Percentiles rank a stretch among this genome's conserved stretches.
phyloP scores from a whole-genome alignment of 2,888 invertebrate species.

The Plebejus argus region DNA sequence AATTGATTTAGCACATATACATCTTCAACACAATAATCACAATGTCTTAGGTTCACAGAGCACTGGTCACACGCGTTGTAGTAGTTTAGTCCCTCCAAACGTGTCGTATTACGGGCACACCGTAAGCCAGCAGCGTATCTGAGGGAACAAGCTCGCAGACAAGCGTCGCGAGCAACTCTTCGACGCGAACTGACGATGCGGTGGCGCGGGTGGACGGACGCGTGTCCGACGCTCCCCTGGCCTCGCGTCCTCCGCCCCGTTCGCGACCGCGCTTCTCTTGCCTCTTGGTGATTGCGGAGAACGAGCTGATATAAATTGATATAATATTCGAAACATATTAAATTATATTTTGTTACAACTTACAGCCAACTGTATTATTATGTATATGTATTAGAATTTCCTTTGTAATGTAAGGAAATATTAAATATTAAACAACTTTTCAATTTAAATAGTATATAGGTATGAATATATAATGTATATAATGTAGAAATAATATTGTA shows the following conservation, averaged over 20 bases:
- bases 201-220: conserved; percentile 76
- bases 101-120: conserved; percentile 80
- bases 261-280: conserved; percentile 45
- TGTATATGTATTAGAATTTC: background rate
- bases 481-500: too few species aligned
- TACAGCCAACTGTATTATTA: too few species aligned
- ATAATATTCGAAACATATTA: conserved; percentile 65
- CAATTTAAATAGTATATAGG: background rate
- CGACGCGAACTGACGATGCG: conserved; percentile 78
- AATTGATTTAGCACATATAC: conserved; percentile 70
- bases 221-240: conserved; percentile 55
- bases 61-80: conserved; percentile 75
- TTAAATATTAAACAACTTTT: background rate
- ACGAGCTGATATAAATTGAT: conserved; percentile 47
- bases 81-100: conserved; percentile 77
- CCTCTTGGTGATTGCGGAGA: conserved; percentile 59
- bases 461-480: too few species aligned
- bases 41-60: conserved; percentile 73
- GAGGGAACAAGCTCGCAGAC: conserved; percentile 76
- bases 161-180: conserved; percentile 75
- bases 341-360: conserved; percentile 3
- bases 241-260: conserved; percentile 50
- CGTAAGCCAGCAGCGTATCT: conserved; percentile 81
- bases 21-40: conserved; percentile 75
- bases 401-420: background rate